A percentile compares a stretch with the other conserved stretches of the same genome.
Conservation (phyloP, 2,888 invertebrate genomes). For the Oeneis ivallda region DNA sequence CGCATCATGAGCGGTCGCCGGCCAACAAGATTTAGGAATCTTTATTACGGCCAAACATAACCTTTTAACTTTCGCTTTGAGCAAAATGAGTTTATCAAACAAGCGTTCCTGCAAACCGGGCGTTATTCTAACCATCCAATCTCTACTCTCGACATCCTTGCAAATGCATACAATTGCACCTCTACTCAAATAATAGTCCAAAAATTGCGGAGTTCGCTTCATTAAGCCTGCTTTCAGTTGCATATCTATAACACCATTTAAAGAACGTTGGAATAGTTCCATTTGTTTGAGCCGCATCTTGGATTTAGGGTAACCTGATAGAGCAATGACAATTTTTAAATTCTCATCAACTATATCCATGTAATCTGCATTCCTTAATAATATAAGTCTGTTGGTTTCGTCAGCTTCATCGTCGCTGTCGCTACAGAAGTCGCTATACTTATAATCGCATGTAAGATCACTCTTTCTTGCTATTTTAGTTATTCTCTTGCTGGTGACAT, state of each 20-base stretch:
- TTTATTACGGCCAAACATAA: conserved; percentile 66
- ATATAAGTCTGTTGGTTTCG: conserved; percentile 65
- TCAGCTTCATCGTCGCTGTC: conserved; percentile 62
- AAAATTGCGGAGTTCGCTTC: conserved; percentile 59
- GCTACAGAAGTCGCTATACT: conserved; percentile 60
- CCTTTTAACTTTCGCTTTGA: conserved; percentile 64
- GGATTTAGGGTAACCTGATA: conserved; percentile 67
- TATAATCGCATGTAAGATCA: conserved; percentile 56
- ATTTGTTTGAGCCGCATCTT: conserved; percentile 67
- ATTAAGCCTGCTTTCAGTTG: conserved; percentile 64
- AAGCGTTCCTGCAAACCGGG: conserved; percentile 71
- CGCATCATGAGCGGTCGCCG: conserved; percentile 62
- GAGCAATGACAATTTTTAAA: conserved; percentile 63
- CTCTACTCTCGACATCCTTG: conserved; percentile 63
- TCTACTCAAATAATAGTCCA: conserved; percentile 69
- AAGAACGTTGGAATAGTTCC: conserved; percentile 61
- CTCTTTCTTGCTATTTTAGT: conserved; percentile 42
- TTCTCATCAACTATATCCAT: conserved; percentile 64
- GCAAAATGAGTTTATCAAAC: conserved; percentile 58
- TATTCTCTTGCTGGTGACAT: conserved; percentile 52
- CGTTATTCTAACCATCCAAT: conserved; percentile 68
- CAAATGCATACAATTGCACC: conserved; percentile 73
- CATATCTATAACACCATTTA: conserved; percentile 67
- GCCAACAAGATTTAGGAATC: conserved; percentile 63
- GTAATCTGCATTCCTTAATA: conserved; percentile 64